Conservation (phyloP, 2,888 invertebrate genomes). For the Fragum fragum region DNA sequence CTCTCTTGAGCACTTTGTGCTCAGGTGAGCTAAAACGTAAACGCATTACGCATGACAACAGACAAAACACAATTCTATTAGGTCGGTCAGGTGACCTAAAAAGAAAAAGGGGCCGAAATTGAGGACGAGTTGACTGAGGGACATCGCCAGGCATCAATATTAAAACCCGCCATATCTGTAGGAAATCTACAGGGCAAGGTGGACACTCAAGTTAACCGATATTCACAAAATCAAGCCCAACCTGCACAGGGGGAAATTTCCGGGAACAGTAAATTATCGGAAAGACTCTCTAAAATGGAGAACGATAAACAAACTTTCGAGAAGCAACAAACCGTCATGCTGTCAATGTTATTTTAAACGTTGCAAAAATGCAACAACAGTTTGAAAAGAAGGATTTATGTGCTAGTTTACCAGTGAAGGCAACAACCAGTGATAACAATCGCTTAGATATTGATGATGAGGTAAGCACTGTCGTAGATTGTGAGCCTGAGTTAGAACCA, state of each 20-base stretch:
- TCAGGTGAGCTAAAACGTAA: no score
- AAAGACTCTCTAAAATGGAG: conserved; percentile 22
- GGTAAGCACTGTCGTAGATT: no score
- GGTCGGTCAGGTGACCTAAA: no score
- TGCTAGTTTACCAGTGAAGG: not conserved
- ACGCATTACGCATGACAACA: no score
- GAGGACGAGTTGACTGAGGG: not conserved
- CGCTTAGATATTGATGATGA: no score
- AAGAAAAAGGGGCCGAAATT: not conserved
- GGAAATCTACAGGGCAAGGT: not conserved
- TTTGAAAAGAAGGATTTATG: not conserved
- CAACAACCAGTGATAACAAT: no score
- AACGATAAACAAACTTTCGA: not conserved
- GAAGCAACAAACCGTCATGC: not conserved
- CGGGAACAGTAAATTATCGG: conserved; percentile 1
- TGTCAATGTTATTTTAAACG: conserved; percentile 9
- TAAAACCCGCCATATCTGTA: not conserved
- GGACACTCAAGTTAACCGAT: not conserved
- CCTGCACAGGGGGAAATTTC: conserved; percentile 5
- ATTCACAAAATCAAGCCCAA: not conserved
- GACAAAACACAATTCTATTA: no score
- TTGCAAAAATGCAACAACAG: conserved; percentile 18
- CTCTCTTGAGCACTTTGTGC: no score
- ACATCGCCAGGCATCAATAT: not conserved
- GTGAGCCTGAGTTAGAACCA: no score